phyloP scores from a whole-genome alignment of 1,140 invertebrate species.

The Aplysia californica region DNA sequence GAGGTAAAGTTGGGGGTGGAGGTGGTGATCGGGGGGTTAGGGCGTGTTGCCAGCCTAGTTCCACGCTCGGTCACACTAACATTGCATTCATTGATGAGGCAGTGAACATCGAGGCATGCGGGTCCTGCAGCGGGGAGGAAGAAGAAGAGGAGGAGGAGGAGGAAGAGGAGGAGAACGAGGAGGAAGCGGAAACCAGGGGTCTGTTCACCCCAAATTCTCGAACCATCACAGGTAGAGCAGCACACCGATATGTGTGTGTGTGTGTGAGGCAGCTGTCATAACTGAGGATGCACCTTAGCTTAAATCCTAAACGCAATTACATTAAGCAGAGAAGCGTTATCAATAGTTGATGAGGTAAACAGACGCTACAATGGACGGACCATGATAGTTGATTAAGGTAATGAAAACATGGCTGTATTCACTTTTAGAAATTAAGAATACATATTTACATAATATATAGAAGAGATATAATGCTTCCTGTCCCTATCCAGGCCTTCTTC shows the following conservation, averaged over 20 bases:
- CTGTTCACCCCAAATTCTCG: slow-evolving; percentile 7
- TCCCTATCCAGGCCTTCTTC: no score
- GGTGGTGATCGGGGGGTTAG: no score
- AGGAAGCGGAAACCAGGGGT: background rate
- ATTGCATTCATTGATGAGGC: slow-evolving; percentile 35
- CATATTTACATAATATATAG: no score
- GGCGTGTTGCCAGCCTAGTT: background rate
- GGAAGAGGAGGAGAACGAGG: background rate
- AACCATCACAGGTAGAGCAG: slow-evolving; percentile 18
- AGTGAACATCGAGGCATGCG: slow-evolving; percentile 15
- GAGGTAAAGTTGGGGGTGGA: no score
- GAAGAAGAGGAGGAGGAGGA: slow-evolving; percentile 19
- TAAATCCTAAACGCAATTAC: no score
- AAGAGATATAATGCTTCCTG: no score
- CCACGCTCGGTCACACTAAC: slow-evolving; percentile 18
- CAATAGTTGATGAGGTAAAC: background rate
- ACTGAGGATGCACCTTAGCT: no score
- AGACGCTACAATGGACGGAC: background rate
- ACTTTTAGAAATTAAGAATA: no score
- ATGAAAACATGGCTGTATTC: no score
- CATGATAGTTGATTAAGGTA: background rate
- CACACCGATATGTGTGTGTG: background rate
- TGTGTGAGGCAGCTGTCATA: background rate
- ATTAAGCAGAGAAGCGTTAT: background rate
- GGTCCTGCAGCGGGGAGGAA: slow-evolving; percentile 11